phyloP scores from a whole-genome alignment of 30 jellyfish, hydroid and myxozoan species.

The Cassiopea andromeda region DNA sequence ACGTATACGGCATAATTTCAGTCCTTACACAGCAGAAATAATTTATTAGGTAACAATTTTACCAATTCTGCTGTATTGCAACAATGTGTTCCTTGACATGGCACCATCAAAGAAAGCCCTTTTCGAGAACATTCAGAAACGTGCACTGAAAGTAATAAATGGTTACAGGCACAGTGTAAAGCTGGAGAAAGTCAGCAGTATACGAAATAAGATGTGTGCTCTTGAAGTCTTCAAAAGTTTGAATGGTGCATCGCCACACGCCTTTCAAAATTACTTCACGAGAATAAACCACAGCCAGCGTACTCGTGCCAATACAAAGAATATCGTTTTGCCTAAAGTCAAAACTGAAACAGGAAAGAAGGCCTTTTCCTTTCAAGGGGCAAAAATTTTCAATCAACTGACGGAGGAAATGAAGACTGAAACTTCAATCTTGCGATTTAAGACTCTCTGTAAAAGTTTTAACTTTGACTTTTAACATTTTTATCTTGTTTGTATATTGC shows the following conservation, averaged over 20 bases:
- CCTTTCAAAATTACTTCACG: slow-evolving; percentile 40
- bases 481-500: slow-evolving; percentile 5
- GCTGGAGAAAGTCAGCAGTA: slow-evolving; percentile 37
- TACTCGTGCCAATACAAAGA: slow-evolving; percentile 17
- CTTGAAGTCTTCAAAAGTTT: slow-evolving; percentile 27
- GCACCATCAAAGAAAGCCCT: slow-evolving; percentile 45
- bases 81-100: slow-evolving; percentile 30
- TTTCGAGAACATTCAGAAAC: slow-evolving; percentile 42
- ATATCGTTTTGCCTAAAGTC: slow-evolving; percentile 41
- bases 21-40: slow-evolving; percentile 51
- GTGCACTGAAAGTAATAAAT: slow-evolving; percentile 39
- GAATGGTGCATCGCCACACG: slow-evolving; percentile 29
- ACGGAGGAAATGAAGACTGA: slow-evolving; percentile 46
- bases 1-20: slow-evolving; percentile 63
- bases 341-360: slow-evolving; percentile 8
- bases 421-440: slow-evolving; percentile 45
- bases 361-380: slow-evolving; percentile 57
- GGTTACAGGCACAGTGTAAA: slow-evolving; percentile 37
- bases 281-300: slow-evolving; percentile 38
- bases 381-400: slow-evolving; percentile 27
- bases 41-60: slow-evolving; percentile 23
- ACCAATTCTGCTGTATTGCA: slow-evolving; percentile 61
- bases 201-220: slow-evolving; percentile 60
- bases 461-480: slow-evolving; percentile 41
- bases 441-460: slow-evolving; percentile 43